Base-by-base conservation (phyloP, 2,113 vertebrate species). In the Pseudorhombus dupliciocellatus region DNA sequence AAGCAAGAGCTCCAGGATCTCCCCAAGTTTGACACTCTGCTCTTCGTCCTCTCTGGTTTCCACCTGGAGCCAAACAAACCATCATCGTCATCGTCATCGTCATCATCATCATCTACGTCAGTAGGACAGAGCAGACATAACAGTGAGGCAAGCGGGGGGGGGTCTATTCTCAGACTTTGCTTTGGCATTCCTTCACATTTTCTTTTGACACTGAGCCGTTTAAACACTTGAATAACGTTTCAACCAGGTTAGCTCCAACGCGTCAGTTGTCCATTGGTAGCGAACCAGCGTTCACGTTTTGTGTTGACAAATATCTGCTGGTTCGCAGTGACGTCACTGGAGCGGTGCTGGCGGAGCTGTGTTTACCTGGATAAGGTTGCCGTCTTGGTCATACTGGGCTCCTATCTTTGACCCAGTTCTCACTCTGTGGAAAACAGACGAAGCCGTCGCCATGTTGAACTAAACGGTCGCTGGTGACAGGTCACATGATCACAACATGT, bases 1-100 rank as follows among this genome's bases (percentile, higher is more conserved):
- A 80, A 99, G 92, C 89, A 99, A 90, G 2, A 99, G 93, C 82
- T 99, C 98, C 87, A 99, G 90, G 88, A 98, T 99, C 89, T 99
- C 98, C 4, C 91, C 71, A 86, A 99, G 72, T 73, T 99, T 99
- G 55, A 97, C 70, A 65, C 91, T 95, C 89, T 99, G 98, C 58
- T 99, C 98, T 73, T 99, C 98, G 91, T 99, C 98, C 87, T 98
- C 97, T 80, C 98, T 93, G 20, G 93, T 97, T 91, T 99, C 98
- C 77, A 99, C 96, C 97, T 99, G 82, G 57, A 90, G 14, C 4
- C 83, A 83, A 30, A 66, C 34, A 71, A 31, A 64, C 2, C 31
- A 56, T 16, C 1, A 10, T 52, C 28, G 50, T 25, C 46, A 20
- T 42, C 50, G 37, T 16, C n/a, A n/a, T 5, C 40, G 63, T 10